Evolutionary conservation across 2,113 vertebrate genomes (phyloP), one percentile per base, ranked within the genome.

Genomic region (Phycodurus eques): DNA sequence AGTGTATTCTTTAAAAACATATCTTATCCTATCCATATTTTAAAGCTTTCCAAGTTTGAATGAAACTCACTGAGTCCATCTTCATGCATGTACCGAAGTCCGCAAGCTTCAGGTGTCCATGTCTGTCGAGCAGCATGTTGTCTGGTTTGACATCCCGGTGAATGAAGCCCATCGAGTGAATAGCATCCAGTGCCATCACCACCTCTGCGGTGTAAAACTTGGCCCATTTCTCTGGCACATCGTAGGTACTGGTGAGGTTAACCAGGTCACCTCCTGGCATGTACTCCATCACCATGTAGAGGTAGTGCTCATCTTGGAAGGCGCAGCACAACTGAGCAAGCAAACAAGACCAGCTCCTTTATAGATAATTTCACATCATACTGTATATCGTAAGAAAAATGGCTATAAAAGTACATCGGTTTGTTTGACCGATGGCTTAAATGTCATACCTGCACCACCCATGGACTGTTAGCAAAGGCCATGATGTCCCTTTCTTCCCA

Each of bases 41-140:
- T 17, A 51, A 7, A 20, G 17, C 49, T 2, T 17, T 7, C 19
- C 19, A 51, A 6, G 42, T 5, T 43, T 43, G 1, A 42, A 22
- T 14, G 22, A n/a, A 53, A 88, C 96, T 95, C 91, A 99, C 98
- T 73, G 93, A 87, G 89, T 99, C 95, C 97, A 99, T 98, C 92
- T 98, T 99, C 98, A 99, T 99, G 87, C 97, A 99, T 2, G 98
- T 99, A 88, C 98, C 98, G 77, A 99, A 99, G 92, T 99, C 98
- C 10, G 98, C 98, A 79, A 99, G 92, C 87, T 99, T 99, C 68
- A 99, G 93, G 88, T 99, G 98, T 61, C 98, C 98, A 0, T 91
- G 71, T 70, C 93, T 92, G 91, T 99, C 98, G 87, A 99, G 93
- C 68, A 99, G 95, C 97, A 99, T 99, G 88, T 99, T 99, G 92